Evolutionary conservation across 2,888 invertebrate species (phyloP).

Genomic region (Cantharis rufa): DNA sequence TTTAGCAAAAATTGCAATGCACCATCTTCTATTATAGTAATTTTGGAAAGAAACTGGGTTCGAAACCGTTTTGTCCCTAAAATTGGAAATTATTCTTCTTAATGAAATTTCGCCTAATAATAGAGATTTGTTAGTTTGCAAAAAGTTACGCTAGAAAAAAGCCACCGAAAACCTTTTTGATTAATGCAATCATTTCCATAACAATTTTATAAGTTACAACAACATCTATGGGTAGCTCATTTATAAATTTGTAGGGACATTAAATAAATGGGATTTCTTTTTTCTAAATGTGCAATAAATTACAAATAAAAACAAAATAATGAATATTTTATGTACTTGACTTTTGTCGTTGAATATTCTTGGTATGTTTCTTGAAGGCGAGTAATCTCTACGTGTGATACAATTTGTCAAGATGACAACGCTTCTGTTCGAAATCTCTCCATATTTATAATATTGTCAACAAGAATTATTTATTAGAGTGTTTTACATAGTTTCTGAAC

Average conservation of each 20-base stretch:
- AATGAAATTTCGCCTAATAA: background rate
- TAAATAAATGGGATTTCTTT: background rate
- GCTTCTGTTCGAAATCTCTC: slow-evolving; percentile 50
- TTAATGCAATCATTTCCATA: background rate
- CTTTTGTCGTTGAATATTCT: slow-evolving; percentile 8
- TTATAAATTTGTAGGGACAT: background rate
- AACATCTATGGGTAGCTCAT: background rate
- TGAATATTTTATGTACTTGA: slow-evolving; percentile 18
- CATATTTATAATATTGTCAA: slow-evolving; percentile 49
- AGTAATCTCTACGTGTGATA: slow-evolving; percentile 43
- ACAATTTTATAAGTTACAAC: background rate
- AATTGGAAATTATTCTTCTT: background rate
- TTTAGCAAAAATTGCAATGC: background rate
- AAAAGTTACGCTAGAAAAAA: background rate
- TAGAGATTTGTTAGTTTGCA: background rate
- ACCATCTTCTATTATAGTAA: background rate
- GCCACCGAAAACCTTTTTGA: background rate
- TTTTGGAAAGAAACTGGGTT: background rate
- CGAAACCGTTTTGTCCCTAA: background rate
- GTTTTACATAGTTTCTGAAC: slow-evolving; percentile 44
- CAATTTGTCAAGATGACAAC: slow-evolving; percentile 55
- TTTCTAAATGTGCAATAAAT: slow-evolving; percentile 14
- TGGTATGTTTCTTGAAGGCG: slow-evolving; percentile 16
- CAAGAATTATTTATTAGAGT: slow-evolving; percentile 45
- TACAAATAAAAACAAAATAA: slow-evolving; percentile 22